Evolutionary conservation across 2,888 invertebrate genomes (phyloP).

Genomic region (Drosophila neutralis): DNA sequence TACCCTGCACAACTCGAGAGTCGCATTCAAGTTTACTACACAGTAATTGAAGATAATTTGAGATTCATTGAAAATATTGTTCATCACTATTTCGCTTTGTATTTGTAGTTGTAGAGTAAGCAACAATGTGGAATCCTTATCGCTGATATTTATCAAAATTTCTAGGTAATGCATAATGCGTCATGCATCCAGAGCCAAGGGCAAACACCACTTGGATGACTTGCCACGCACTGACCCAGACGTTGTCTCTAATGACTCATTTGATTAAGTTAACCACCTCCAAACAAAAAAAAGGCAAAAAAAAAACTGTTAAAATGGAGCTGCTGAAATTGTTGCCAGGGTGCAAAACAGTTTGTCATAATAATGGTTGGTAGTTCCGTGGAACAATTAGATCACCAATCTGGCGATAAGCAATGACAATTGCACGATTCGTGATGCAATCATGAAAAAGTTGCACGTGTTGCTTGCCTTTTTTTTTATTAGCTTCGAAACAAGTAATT

Average conservation of each 20-base stretch:
- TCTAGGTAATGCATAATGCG: slow-evolving; percentile 34
- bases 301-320: slow-evolving; percentile 7
- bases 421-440: slow-evolving; percentile 1
- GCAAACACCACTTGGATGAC: slow-evolving; percentile 17
- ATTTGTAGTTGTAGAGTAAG: slow-evolving; percentile 17
- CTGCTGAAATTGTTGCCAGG: slow-evolving; percentile 25
- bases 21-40: slow-evolving; percentile 49
- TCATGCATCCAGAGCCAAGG: slow-evolving; percentile 41
- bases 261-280: slow-evolving; percentile 24
- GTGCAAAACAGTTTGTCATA: slow-evolving; percentile 2
- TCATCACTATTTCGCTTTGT: neutral
- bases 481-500: neutral
- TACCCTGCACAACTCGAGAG: slow-evolving; percentile 8
- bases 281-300: neutral
- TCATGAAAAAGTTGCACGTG: neutral
- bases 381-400: slow-evolving; percentile 48
- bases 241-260: slow-evolving; percentile 46
- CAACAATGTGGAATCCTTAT: slow-evolving; percentile 52
- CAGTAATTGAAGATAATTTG: slow-evolving; percentile 45
- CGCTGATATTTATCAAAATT: slow-evolving; percentile 18
- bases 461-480: neutral
- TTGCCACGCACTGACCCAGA: slow-evolving; percentile 10
- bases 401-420: slow-evolving; percentile 10
- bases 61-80: slow-evolving; percentile 34
- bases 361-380: slow-evolving; percentile 14